Base-by-base conservation (phyloP, 2,888 invertebrate genomes). In the Leptarthrus brevirostris region DNA sequence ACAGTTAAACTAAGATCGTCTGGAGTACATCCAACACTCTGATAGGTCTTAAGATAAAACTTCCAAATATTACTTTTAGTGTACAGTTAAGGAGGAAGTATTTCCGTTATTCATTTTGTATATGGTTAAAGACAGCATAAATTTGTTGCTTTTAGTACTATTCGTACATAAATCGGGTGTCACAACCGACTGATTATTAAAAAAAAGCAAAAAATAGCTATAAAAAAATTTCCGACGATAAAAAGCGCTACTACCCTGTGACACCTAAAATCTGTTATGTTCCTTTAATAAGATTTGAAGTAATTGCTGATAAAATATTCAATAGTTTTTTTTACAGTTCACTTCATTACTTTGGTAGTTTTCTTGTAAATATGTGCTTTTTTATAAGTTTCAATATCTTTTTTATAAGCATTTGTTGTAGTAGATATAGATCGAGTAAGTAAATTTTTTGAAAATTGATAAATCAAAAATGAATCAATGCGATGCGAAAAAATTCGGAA, bases 1-100 rank as follows among this genome's bases (percentile, higher is more conserved):
- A 77, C 66, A 77, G 77, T 76, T 79, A 77, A 77, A 77, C 18
- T 73, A 47, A 54, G 36, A 34, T 58, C 58, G 30, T 53, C 12
- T 20, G 49, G 18, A 64, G 3, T 10, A 72, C 18, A 72, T 49
- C 49, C 22, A 56, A 24, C 44, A 49, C 12, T 18, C 52, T 52
- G 54, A 26, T 56, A 72, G 56, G 30, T 61, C 26, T 73, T 49
- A 73, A 49, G 49, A 53, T 40, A 44, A 40, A 74, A 70, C 66
- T 73, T 73, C 73, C 73, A 73, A 73, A 73, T 52, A 73, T 73
- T 73, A 73, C 24, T 49, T 73, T 66, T 66, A 73, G 53, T 73
- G 53, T 73, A 58, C 47, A 58, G 56, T 58, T 72, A 56, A 72
- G 44, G 71, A 56, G 47, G 47, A 44, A 72, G 24, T 52, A 30